Base-by-base conservation (phyloP, 2,113 vertebrate species). In the Albula goreensis region DNA sequence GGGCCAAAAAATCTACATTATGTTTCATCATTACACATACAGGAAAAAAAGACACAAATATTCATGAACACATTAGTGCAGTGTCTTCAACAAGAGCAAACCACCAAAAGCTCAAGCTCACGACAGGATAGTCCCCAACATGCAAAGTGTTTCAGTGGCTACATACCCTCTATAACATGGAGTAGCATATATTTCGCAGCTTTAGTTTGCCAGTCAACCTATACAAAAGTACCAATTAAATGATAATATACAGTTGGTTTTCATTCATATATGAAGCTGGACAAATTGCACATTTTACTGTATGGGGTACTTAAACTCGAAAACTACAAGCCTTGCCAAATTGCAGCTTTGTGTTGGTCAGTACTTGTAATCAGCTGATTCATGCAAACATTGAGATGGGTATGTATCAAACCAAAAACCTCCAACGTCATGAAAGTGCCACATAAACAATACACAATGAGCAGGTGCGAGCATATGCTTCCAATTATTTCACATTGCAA, bases 401-500 rank as follows among this genome's bases (percentile, higher is more conserved):
- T 86, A 82, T 85, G 22, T 85, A 82, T 90, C 88, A 83, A 56
- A 56, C 86, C 89, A 89, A 87, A 70, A 25, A 82, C 87, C 80
- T 86, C 92, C 85, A 79, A 81, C 84, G 89, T 91, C 51, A 50
- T 81, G 78, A 60, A 90, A 87, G 88, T 89, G 86, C 93, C 74
- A 17, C 74, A 89, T 81, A 92, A 85, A 92, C 92, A 90, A 88
- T 89, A 91, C 91, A 88, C 53, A 91, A 92, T 11, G 89, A 87
- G 88, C 89, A 91, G 91, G 91, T 92, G 87, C 85, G 86, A 88
- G 86, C 85, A 88, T 85, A 31, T 87, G 91, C 91, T 90, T 89
- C 92, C 88, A 60, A 10, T 66, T 91, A 89, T 90, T 91, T 91
- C 94, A 90, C 88, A 92, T 88, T 89, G 91, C 87, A 94, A 85